A percentile compares a stretch with the other conserved stretches of the same genome.
Conservation (phyloP, 2,888 invertebrate genomes). For the Philhelius pedissequus region DNA sequence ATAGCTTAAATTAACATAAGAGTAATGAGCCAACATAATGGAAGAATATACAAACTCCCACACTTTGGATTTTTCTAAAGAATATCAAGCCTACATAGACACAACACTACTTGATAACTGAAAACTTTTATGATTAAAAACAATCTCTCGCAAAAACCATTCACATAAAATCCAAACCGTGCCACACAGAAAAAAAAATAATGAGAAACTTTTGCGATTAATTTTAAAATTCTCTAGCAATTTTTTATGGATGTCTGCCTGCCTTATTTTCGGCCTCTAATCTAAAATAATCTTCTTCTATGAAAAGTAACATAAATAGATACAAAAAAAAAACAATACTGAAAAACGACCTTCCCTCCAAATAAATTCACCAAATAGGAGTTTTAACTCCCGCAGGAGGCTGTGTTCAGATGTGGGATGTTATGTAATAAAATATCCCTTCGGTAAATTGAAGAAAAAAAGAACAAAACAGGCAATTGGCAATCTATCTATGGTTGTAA, state of each 20-base stretch:
- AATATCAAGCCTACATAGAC: background rate
- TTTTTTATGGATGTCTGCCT: background rate
- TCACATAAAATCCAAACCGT: constrained; percentile 24
- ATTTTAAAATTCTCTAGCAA: background rate
- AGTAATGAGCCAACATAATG: background rate
- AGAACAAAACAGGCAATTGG: background rate
- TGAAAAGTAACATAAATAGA: background rate
- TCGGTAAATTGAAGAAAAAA: background rate
- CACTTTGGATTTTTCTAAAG: background rate
- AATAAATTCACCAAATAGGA: background rate
- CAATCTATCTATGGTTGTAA: constrained; percentile 11
- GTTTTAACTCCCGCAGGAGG: background rate
- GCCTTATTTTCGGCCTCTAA: background rate
- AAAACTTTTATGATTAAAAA: constrained; percentile 28
- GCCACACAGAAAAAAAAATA: constrained; percentile 16
- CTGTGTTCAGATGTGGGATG: background rate
- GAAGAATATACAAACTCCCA: background rate
- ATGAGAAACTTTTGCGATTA: constrained; percentile 27
- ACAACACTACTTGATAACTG: background rate
- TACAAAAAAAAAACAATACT: background rate
- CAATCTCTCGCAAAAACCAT: constrained; percentile 3
- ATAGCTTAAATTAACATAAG: constrained; percentile 14
- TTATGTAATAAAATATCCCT: background rate
- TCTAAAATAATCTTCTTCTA: background rate
- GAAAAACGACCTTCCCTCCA: background rate